Conservation (phyloP, 30 jellyfish, hydroid and myxozoan genomes). For the Aurelia aurita complex sp. Pacific region DNA sequence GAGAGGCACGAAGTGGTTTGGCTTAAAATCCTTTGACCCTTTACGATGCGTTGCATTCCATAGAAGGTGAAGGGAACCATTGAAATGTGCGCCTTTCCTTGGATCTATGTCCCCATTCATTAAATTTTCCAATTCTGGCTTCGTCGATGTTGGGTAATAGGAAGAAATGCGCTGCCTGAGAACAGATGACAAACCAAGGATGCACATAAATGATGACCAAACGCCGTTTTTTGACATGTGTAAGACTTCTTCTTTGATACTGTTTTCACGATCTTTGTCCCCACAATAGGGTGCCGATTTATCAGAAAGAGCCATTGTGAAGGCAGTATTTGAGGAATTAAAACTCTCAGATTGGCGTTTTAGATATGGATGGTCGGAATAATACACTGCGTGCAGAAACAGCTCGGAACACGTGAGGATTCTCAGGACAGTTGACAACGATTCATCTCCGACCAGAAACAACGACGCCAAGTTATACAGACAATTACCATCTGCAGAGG, state of each 20-base stretch:
- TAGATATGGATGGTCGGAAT: conserved; percentile 50
- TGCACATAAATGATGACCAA: not conserved
- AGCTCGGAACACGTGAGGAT: conserved; percentile 42
- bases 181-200: not conserved
- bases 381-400: conserved; percentile 15
- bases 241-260: not conserved
- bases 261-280: not conserved
- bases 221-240: not conserved
- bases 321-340: too few species aligned
- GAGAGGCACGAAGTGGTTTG: too few species aligned
- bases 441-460: conserved; percentile 35
- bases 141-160: not conserved
- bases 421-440: conserved; percentile 22
- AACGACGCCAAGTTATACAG: conserved; percentile 24
- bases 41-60: not conserved
- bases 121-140: not conserved
- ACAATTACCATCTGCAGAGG: conserved; percentile 48
- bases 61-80: not conserved
- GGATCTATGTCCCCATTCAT: not conserved
- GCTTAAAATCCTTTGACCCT: too few species aligned
- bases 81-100: not conserved
- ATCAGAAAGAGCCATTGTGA: not conserved
- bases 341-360: too few species aligned
- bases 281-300: not conserved
- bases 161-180: not conserved